Base-by-base conservation (phyloP, 2,797 vertebrate genomes). In the Erethizon dorsatum region DNA sequence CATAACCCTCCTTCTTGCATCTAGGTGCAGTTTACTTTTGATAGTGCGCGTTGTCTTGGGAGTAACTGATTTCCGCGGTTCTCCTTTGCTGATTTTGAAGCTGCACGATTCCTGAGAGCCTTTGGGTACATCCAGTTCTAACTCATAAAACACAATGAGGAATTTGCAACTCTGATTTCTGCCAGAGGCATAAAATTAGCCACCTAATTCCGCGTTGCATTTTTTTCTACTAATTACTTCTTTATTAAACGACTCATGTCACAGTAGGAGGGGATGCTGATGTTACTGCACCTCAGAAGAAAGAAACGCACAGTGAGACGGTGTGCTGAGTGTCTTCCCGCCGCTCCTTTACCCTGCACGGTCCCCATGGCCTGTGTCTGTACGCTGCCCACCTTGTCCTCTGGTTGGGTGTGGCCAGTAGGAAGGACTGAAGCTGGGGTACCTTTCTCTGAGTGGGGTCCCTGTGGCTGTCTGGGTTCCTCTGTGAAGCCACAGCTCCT, bases 91-190 rank as follows among this genome's bases (percentile, higher is more conserved):
- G 50, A 15, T 90, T 67, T 45, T 71, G 28, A 96, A 45, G 71
- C 65, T 65, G 28, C 31, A 50, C 50, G 92, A n/a, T 92, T 95
- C 84, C 82, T 52, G 50, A 78, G 54, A 82, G 73, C 79, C 67
- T 95, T 91, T 24, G 37, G 45, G 71, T 77, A 15, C 59, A 77
- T 85, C 67, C 41, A 88, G 85, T 84, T 97, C 94, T 95, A 94
- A 95, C 73, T 97, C 96, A 97, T 93, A 88, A 96, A 98, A 96
- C 95, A 96, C 92, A 92, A 9, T 31, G 83, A 92, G 83, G 63
- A 91, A 89, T 95, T 84, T 82, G 88, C 71, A 91, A 56, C 85
- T 71, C 80, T 47, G 59, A 54, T 89, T 94, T 95, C 90, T 95
- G 56, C 95, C 56, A 18, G 4, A 41, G n/a, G 90, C 90, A 88